Evolutionary conservation across 53 echinoderm and acorn worm species (phyloP), one percentile per base, ranked within the genome.

Genomic region (Temnopleurus reevesii): DNA sequence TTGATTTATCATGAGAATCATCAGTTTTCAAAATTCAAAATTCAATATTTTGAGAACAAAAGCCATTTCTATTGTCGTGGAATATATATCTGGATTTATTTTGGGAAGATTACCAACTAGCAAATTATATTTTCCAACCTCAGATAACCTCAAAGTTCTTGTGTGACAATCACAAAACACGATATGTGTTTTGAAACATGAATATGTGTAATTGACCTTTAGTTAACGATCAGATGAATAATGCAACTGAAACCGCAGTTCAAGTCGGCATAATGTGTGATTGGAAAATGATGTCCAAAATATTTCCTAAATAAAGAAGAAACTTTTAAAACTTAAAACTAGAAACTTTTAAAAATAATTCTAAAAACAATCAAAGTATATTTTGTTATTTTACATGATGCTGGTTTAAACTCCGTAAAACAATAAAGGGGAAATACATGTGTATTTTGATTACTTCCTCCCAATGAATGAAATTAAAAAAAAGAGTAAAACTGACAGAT

Each of bases 101-200:
- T 8, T 49, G 5, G 6, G 12, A 12, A 7, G 49, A 49, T 0
- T 0, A 13, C 12, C 17, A 49, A n/a, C n/a, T n/a, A n/a, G n/a
- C 17, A 7, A 49, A 49, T 13, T 17, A n/a, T 23, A 55, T 55
- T 23, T 6, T 15, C 6, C 19, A 19, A 55, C 6, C 0, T n/a
- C 23, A 23, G 21, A 55, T 60, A 4, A 18, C 60, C 0, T 41
- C 8, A 58, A 24, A 58, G 71, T n/a, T 71, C 41, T 21, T 71
- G 43, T 1, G 8, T n/a, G 41, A 38, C 4, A 9, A 19, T 38
- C 41, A 38, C 8, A 2, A 2, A 35, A 66, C 41, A 71, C 41
- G 38, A 71, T 71, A 43, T 41, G 41, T 71, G 71, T 71, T 71
- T 71, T 71, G 71, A 38, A 71, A 71, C 71, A 43, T 71, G 36